Evolutionary conservation across 1,140 invertebrate genomes (phyloP).

Genomic region (Trichonephila inaurata): DNA sequence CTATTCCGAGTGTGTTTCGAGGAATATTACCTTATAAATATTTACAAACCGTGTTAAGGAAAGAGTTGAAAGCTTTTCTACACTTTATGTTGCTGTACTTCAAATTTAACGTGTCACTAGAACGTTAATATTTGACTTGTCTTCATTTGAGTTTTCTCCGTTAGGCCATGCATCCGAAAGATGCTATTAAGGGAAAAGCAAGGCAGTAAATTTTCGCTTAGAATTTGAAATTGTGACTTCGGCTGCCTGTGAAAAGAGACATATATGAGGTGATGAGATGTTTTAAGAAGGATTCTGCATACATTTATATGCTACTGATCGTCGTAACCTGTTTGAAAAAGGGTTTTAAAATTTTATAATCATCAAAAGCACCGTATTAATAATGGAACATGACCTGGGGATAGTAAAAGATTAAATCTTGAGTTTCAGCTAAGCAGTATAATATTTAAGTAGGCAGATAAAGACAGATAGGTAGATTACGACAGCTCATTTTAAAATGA

Average conservation of each 20-base stretch:
- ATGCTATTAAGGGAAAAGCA: not conserved
- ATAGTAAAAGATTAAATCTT: no score
- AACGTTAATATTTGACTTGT: conserved; percentile 17
- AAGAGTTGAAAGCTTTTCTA: not conserved
- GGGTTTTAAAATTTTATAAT: no score
- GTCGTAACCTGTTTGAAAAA: no score
- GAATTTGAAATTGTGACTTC: not conserved
- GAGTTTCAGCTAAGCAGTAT: no score
- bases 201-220: not conserved
- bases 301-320: no score
- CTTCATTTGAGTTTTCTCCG: not conserved
- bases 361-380: no score
- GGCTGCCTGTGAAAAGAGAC: not conserved
- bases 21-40: not conserved
- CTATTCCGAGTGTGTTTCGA: not conserved
- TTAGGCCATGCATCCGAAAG: not conserved
- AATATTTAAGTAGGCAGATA: no score
- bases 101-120: not conserved
- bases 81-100: not conserved
- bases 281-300: no score
- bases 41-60: not conserved
- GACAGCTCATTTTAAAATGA: no score
- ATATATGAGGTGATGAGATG: not conserved
- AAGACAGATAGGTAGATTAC: no score
- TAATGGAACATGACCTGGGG: no score